These are phyloP conservation scores for Bursaphelenchus okinawaensis DNA, from an alignment of 2,888 invertebrate species.

Conservation along the genomic window DNA sequence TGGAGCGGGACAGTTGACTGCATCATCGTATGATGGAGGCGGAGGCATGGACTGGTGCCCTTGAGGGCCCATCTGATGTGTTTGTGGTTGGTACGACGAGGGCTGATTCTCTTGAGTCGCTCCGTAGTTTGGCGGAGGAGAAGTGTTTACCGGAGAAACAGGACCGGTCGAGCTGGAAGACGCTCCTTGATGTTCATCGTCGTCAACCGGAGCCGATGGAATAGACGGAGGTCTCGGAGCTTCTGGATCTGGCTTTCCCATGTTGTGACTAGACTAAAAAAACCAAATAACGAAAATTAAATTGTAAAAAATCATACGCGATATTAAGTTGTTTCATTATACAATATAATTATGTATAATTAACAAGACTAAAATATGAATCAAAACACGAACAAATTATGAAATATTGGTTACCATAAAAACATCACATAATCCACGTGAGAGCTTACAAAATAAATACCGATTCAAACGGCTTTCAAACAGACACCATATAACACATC, in stretches of 20 bases:
- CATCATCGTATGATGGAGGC: conserved; percentile 36
- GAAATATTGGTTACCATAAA: too few relatives aligned
- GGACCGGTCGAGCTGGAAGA: background rate
- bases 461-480: too few relatives aligned
- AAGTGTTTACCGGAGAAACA: background rate
- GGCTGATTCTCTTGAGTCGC: background rate
- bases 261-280: conserved; percentile 1
- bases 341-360: too few relatives aligned
- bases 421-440: too few relatives aligned
- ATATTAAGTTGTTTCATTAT: too few relatives aligned
- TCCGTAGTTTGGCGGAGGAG: conserved; percentile 14
- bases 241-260: conserved; percentile 7
- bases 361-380: too few relatives aligned
- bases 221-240: background rate
- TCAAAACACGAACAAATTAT: too few relatives aligned
- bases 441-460: too few relatives aligned
- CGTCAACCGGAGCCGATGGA: conserved; percentile 11
- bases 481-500: too few relatives aligned
- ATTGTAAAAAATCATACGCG: too few relatives aligned
- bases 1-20: conserved; percentile 28
- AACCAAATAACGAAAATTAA: background rate
- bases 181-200: background rate
- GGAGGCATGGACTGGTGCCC: conserved; percentile 6
- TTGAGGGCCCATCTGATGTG: conserved; percentile 7
- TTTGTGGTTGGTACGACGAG: conserved; percentile 3